Evolutionary conservation across 2,888 invertebrate genomes (phyloP).

Genomic region (Apocheima hispidaria): DNA sequence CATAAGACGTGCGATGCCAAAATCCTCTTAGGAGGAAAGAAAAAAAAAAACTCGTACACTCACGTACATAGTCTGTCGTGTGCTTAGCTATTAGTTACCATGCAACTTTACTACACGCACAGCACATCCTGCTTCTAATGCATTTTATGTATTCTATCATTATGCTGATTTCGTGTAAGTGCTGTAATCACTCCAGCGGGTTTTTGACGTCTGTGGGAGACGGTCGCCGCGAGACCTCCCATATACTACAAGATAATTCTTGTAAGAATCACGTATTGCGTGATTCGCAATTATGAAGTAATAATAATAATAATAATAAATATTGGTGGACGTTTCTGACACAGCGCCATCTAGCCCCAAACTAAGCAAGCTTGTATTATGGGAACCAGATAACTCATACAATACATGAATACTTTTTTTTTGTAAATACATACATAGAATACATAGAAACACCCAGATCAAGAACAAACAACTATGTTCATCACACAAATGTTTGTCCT

Average conservation of each 20-base stretch:
- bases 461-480: too few species aligned
- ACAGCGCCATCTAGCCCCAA: too few species aligned
- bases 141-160: conserved; percentile 28
- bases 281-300: neutral
- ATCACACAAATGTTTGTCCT: too few species aligned
- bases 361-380: too few species aligned
- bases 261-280: conserved; percentile 9
- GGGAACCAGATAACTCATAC: too few species aligned
- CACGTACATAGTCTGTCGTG: neutral
- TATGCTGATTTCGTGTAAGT: conserved; percentile 28
- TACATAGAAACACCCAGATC: too few species aligned
- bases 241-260: neutral
- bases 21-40: too few species aligned
- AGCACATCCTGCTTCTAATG: conserved; percentile 26
- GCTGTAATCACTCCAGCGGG: conserved; percentile 6
- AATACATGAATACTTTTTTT: too few species aligned
- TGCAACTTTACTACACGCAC: conserved; percentile 15
- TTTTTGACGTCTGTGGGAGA: conserved; percentile 16
- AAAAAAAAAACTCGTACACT: neutral
- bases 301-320: too few species aligned
- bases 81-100: neutral
- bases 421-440: too few species aligned
- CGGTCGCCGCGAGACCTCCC: conserved; percentile 12
- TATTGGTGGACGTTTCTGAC: too few species aligned
- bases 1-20: too few species aligned